Base-by-base conservation (phyloP, 1,140 invertebrate genomes). In the Sinonovacula constricta region DNA sequence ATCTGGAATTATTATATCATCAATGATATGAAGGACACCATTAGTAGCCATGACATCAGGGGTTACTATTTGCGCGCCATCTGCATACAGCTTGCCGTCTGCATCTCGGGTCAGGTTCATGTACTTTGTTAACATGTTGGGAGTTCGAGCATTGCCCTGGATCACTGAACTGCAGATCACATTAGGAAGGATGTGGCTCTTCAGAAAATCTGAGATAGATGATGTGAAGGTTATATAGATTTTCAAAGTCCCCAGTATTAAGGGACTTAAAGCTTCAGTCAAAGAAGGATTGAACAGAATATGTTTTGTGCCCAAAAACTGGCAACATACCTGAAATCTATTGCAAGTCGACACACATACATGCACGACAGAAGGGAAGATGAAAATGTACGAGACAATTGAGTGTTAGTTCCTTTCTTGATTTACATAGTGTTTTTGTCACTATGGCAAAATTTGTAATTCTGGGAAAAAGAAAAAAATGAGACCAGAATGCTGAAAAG, bases 101-200 rank as follows among this genome's bases (percentile, higher is more conserved):
- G 92, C 90, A 57, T 91, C 92, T 65, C 89, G 83, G 81, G 93
- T 92, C 33, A 95, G 85, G 24, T 92, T 89, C 15, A 95, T 80
- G 1, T 90, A 81, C 26, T 92, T 90, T 10, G 92, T 91, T 14
- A 94, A 89, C 2, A 93, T 83, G 81, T 94, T 94, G 60, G 91
- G 90, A 0, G 93, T 92, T 0, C 91, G 92, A 0, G 59, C 77
- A 1, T 68, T 24, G 0, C 85, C 93, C 92, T 30, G 90, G 90
- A 83, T 92, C 85, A 94, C 92, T 1, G 93, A 92, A 1, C 94
- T 93, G 85, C 94, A 95, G 83, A 95, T 92, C 15, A 94, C 94
- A 79, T 94, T 93, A 34, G 93, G 92, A 18, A 94, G 88, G 36
- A 95, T 89, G 77, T 95, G 94, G 81, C 94, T 92, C 80, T 93